Base-by-base conservation (phyloP, 1,140 invertebrate genomes). In the Popillia japonica region DNA sequence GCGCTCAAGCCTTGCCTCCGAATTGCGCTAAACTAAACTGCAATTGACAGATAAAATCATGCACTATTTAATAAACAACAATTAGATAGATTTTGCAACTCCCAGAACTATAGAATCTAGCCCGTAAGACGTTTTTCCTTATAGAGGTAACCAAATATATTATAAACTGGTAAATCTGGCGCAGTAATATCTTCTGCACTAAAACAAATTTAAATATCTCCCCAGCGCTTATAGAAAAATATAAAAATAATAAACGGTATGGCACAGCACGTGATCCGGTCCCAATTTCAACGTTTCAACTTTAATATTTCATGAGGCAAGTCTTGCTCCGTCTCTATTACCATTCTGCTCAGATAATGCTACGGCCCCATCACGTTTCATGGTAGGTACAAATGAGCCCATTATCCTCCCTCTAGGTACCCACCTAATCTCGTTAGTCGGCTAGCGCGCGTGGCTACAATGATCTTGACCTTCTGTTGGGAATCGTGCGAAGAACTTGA, bases 311-410 rank as follows among this genome's bases (percentile, higher is more conserved):
- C 48, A 55, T 55, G 48, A 55, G 48, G 14, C 11, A n/a, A 55
- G 14, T 55, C 2, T 17, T 7, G 48, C 48, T 17, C 6, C n/a
- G 6, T 17, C 48, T 6, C 48, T 17, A n/a, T n/a, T 55, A 14
- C 14, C 14, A 7, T n/a, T 55, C 48, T 14, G 11, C 14, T 55
- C 14, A 17, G 48, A 55, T 55, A 55, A 55, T 55, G 48, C 14
- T 55, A 14, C 48, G 17, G 48, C 17, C 3, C 48, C 48, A 55
- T 55, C 48, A 55, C 48, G 48, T 55, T 55, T 55, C 48, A 55
- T 55, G 48, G 48, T 55, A 55, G 14, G 48, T 55, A 55, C 48
- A 55, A 55, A 55, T 55, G 48, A 55, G 48, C 48, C 48, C 48
- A 55, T 55, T 55, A 55, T 55, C 48, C 48, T 55, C 48, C 48